phyloP scores from a whole-genome alignment of 92 coral and sea anemone genomes.

The Palythoa grandiflora region DNA sequence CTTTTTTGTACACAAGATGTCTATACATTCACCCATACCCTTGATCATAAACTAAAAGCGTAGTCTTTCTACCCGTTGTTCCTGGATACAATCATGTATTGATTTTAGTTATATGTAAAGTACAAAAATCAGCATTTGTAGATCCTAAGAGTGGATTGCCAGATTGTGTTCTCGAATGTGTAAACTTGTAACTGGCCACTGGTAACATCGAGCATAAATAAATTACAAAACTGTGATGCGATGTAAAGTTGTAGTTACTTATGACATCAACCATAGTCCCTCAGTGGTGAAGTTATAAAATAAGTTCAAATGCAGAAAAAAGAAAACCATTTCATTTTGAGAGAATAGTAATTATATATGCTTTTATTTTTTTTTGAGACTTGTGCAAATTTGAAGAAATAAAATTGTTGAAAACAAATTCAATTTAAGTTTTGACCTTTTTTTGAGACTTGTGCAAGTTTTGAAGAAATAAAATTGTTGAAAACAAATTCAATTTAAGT shows the following conservation, averaged over 20 bases:
- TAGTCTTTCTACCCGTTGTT: background rate
- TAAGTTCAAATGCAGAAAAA: too few species aligned
- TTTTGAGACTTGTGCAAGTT: too few species aligned
- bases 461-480: too few species aligned
- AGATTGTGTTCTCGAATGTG: background rate
- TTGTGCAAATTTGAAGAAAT: too few species aligned
- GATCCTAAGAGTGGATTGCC: background rate
- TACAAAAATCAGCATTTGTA: slow-evolving; percentile 20
- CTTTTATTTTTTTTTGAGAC: too few species aligned
- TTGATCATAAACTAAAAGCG: background rate
- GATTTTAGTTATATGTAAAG: background rate
- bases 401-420: too few species aligned
- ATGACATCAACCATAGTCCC: background rate
- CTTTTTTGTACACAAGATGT: slow-evolving; percentile 6
- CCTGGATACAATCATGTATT: background rate
- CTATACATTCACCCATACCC: background rate
- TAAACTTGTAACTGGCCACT: slow-evolving; percentile 1
- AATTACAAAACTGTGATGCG: slow-evolving; percentile 20
- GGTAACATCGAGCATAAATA: slow-evolving; percentile 19
- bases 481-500: too few species aligned
- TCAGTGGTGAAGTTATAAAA: too few species aligned
- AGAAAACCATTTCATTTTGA: too few species aligned
- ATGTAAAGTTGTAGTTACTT: background rate
- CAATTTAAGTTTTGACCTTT: too few species aligned
- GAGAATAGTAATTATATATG: too few species aligned